These are phyloP conservation scores for Scomber japonicus DNA, from an alignment of 2,113 vertebrate species.

Conservation along the genomic window DNA sequence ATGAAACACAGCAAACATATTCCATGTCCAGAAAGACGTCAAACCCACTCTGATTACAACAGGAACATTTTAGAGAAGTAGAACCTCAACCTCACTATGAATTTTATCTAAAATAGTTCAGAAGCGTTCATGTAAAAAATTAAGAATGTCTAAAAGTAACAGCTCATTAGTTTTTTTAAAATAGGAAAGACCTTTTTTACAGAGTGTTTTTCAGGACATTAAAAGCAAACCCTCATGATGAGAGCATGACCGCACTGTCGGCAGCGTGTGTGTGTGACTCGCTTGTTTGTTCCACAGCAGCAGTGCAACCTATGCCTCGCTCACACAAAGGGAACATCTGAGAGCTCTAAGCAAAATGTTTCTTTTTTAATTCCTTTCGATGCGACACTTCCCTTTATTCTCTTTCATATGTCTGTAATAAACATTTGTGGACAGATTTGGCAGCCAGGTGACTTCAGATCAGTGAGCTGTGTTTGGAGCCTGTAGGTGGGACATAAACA, in stretches of 20 bases:
- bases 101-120: not conserved
- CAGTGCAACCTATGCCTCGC: not conserved
- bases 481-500: not conserved
- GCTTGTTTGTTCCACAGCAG: constrained; percentile 22
- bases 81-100: no score
- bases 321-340: constrained; percentile 20
- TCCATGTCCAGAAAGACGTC: not conserved
- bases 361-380: constrained; percentile 12
- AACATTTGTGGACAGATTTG: not conserved
- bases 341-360: not conserved
- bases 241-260: constrained; percentile 50
- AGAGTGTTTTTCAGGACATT: not conserved
- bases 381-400: constrained; percentile 49
- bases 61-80: not conserved
- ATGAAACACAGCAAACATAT: not conserved
- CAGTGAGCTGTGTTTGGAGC: not conserved
- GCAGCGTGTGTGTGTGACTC: constrained; percentile 17
- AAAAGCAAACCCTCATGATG: constrained; percentile 50
- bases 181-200: not conserved
- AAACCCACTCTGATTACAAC: no score
- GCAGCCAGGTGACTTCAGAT: constrained; percentile 3
- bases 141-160: not conserved
- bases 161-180: not conserved
- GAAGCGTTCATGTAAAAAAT: not conserved
- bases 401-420: constrained; percentile 29